These are phyloP conservation scores for Zaprionus camerounensis DNA, from an alignment of 1,140 invertebrate genomes.

Conservation along the genomic window DNA sequence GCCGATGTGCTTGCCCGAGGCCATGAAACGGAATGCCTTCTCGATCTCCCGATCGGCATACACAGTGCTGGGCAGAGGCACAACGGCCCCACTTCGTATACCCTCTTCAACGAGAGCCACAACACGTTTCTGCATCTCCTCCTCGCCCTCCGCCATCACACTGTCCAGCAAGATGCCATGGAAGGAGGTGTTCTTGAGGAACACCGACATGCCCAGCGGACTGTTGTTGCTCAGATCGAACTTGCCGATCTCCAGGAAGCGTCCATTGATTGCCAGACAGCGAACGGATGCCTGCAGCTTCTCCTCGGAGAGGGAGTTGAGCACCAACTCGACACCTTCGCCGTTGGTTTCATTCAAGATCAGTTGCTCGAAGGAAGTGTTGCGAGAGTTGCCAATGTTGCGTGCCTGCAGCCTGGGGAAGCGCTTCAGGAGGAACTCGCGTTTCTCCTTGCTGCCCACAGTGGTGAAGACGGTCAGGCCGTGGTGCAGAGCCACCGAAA, in stretches of 20 bases:
- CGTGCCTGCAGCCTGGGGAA: slow-evolving; percentile 93
- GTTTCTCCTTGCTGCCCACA: slow-evolving; percentile 94
- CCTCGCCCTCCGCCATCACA: slow-evolving; percentile 87
- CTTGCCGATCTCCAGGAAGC: slow-evolving; percentile 99
- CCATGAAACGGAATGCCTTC: slow-evolving; percentile 97
- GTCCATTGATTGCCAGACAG: slow-evolving; percentile 94
- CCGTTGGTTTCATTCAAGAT: slow-evolving; percentile 91
- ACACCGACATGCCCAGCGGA: slow-evolving; percentile 95
- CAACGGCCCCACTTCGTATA: slow-evolving; percentile 92
- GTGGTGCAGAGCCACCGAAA: slow-evolving; percentile 94
- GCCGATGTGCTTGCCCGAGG: slow-evolving; percentile 97
- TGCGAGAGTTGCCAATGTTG: slow-evolving; percentile 96
- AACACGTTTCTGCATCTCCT: slow-evolving; percentile 89
- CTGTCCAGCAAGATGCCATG: slow-evolving; percentile 98
- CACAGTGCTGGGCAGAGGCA: slow-evolving; percentile 92
- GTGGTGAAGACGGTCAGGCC: slow-evolving; percentile 95
- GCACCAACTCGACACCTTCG: slow-evolving; percentile 94
- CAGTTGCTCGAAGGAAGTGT: slow-evolving; percentile 95
- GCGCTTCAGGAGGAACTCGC: slow-evolving; percentile 93
- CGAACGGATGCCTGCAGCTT: slow-evolving; percentile 96
- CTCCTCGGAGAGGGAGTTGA: slow-evolving; percentile 97
- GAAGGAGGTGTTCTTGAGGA: slow-evolving; percentile 98
- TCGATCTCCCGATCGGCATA: slow-evolving; percentile 94
- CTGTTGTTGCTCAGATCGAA: slow-evolving; percentile 97
- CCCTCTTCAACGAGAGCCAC: slow-evolving; percentile 91